phyloP scores from a whole-genome alignment of 2,797 vertebrate genomes.

The Rhyacichthys aspro region DNA sequence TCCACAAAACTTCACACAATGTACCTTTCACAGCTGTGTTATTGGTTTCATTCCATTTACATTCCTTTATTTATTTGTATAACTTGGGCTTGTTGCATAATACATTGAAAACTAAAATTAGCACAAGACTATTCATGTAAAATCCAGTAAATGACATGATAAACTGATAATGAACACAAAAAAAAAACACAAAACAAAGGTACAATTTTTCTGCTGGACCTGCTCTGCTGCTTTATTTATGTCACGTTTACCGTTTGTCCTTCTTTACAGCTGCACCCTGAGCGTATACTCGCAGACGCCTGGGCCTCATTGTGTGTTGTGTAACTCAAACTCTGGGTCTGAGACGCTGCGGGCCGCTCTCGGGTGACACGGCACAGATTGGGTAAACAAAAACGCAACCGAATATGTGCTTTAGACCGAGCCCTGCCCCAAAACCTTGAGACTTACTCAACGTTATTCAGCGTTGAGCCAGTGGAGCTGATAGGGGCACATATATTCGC shows the following conservation, averaged over 20 bases:
- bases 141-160: too few relatives aligned
- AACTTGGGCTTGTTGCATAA: too few relatives aligned
- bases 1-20: too few relatives aligned
- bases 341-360: constrained; percentile 32
- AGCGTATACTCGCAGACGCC: constrained; percentile 29
- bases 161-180: neutral
- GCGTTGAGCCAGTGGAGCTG: constrained; percentile 21
- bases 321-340: constrained; percentile 19
- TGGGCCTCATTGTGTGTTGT: constrained; percentile 38
- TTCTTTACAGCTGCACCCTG: constrained; percentile 4
- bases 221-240: neutral
- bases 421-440: constrained; percentile 31
- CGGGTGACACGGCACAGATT: constrained; percentile 72
- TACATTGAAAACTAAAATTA: too few relatives aligned
- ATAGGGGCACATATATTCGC: constrained; percentile 31
- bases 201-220: too few relatives aligned
- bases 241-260: constrained; percentile 24
- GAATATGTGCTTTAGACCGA: constrained; percentile 56
- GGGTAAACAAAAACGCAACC: constrained; percentile 65
- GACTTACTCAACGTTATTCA: constrained; percentile 47
- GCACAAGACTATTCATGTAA: too few relatives aligned
- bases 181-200: too few relatives aligned
- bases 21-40: too few relatives aligned
- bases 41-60: too few relatives aligned
- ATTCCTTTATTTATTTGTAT: too few relatives aligned